Evolutionary conservation across 1,140 invertebrate genomes (phyloP), one percentile per base, ranked within the genome.

Genomic region (Zaprionus camerounensis): DNA sequence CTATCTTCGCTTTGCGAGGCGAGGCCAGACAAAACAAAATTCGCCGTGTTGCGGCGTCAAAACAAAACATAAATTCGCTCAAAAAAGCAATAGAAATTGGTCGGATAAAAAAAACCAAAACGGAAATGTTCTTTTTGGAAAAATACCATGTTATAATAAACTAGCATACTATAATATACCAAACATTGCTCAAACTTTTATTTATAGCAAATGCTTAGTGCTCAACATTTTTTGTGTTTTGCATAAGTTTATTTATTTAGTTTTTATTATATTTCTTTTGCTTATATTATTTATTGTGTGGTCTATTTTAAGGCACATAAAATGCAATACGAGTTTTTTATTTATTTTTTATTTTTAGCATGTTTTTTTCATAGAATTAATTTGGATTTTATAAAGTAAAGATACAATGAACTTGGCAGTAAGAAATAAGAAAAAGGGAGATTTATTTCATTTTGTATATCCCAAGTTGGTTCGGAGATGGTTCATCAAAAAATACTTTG

Each of bases 61-160:
- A 80, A 80, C 73, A 76, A 80, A 61, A 34, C 65, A 46, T 58
- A 74, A 69, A 70, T 62, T 69, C 26, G 24, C 11, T 36, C n/a
- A 36, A 22, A 7, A 71, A 57, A 26, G 26, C 24, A 4, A 46
- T 34, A 44, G 15, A 62, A 55, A 70, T 44, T 61, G 22, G 11
- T 12, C 15, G 34, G n/a, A 61, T 38, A 24, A 51, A 49, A 69
- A 69, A 69, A 9, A 61, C 22, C 28, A 59, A 68, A 81, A 84
- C 82, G 82, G 82, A 84, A 84, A 85, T 81, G 82, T 78, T 83
- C 79, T 66, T 82, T 71, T 71, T 69, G 63, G 53, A 76, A 78
- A 75, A 66, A 66, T 59, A 56, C 22, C 5, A n/a, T 64, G 9
- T 5, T 46, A 17, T 3, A 17, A 64, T 64, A 34, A 34, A 31